Base-by-base conservation (phyloP, 2,797 vertebrate species). In the Karalla daura region DNA sequence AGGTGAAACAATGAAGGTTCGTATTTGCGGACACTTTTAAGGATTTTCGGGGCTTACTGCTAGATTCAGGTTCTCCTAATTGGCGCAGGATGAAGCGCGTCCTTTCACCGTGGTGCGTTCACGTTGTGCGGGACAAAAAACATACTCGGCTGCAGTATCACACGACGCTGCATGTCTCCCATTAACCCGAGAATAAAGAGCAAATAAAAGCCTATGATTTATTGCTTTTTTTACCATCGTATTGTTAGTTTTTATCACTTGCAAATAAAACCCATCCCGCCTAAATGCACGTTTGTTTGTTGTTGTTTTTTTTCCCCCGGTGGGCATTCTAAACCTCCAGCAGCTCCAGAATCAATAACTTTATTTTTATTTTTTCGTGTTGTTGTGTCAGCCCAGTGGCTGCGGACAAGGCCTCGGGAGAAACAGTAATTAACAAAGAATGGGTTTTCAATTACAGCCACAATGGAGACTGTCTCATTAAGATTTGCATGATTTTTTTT, bases 391-490 rank as follows among this genome's bases (percentile, higher is more conserved):
- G 83, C 87, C 70, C 91, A 83, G 79, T 92, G 90, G 90, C 88
- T 88, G 79, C 72, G 89, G 86, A 90, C 88, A 87, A 89, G 88
- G 78, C 87, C 78, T 90, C 87, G 85, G n/a, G 82, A 86, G 88
- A 78, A 89, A 89, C 81, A 82, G 86, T 91, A 92, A 93, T 93
- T 93, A 93, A 93, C 88, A 88, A 84, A 89, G 87, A 91, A 91
- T 90, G 77, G 86, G 73, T 92, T 93, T 94, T 94, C 93, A 94
- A 93, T 91, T 90, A 93, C 87, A 78, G 70, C 49, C 80, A 93
- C 92, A 94, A 93, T 91, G 74, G 90, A 86, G 81, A 90, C 86
- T 87, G 92, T 91, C 92, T 94, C 90, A 92, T 94, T 94, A 91
- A 90, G 91, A 92, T 93, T 92, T 91, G 90, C 92, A 89, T 92